Base-by-base conservation (phyloP, 2,797 vertebrate species). In the Serranus cabrilla region DNA sequence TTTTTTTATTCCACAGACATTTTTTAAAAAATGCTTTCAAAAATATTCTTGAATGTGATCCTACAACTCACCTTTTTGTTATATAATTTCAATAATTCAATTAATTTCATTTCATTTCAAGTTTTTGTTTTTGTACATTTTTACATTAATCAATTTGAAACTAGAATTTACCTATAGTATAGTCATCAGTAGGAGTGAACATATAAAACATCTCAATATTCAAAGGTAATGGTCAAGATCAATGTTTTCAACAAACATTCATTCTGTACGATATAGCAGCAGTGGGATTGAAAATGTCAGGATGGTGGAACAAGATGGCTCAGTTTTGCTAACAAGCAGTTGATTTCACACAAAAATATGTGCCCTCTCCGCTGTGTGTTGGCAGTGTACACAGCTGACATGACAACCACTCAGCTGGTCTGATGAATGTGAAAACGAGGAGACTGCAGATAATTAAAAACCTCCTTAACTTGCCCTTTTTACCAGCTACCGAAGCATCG, bases 361-460 rank as follows among this genome's bases (percentile, higher is more conserved):
- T 40, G 46, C n/a, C 11, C 4, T 27, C 17, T 13, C 0, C 20
- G 1, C n/a, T 11, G 50, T 60, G 34, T 45, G 21, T 46, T 34
- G 13, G 46, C 45, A 52, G 17, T 21, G 1, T 17, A 34, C 27
- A 51, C 34, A 51, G 57, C 46, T 52, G 18, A 47, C 18, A 40
- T 23, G 16, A 51, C 34, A 52, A 68, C 14, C 1, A 13, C 12
- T 76, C 27, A 52, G 4, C 42, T 70, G 55, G 4, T 50, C 21
- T 55, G 13, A 65, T 52, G 8, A 74, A 42, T n/a, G 10, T 49
- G 17, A 57, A 23, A 46, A 56, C 10, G 39, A 40, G 43, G 34
- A 1, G 50, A n/a, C 34, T 27, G 47, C 43, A 34, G 34, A 59
- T 39, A 55, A 52, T 49, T 8, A 37, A 18, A 46, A 60, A 46